A percentile compares a stretch with the other conserved stretches of the same genome.
These are phyloP conservation scores for Xiphorhynchus erythropygius DNA, from an alignment of 2,797 vertebrate genomes.

Conservation along the genomic window DNA sequence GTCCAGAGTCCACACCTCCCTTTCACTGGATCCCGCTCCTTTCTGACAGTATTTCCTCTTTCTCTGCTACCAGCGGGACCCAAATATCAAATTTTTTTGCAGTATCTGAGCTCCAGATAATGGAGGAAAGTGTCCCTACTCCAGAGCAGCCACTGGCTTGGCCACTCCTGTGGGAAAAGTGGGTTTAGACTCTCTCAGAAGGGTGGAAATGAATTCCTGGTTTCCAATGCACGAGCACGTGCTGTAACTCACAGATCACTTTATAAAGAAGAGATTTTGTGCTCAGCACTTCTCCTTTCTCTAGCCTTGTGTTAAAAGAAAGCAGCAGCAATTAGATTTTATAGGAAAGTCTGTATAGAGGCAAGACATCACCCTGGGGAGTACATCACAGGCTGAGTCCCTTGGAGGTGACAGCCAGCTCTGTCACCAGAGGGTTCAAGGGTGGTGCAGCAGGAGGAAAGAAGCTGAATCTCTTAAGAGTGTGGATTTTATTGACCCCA, in stretches of 20 bases:
- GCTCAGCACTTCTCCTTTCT: background rate
- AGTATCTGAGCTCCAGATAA: background rate
- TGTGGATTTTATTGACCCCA: background rate
- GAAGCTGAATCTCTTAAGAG: background rate
- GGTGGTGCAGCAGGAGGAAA: background rate
- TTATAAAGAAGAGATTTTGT: background rate
- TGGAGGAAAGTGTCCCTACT: background rate
- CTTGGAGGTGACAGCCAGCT: background rate
- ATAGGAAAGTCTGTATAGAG: background rate
- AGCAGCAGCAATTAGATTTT: background rate
- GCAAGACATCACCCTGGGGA: background rate
- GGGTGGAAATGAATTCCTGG: background rate
- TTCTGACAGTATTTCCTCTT: background rate
- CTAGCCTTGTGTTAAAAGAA: background rate
- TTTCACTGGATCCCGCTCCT: background rate
- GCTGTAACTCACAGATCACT: background rate
- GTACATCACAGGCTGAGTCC: background rate
- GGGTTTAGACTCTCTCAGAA: background rate
- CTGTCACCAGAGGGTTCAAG: background rate
- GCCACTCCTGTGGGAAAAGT: background rate
- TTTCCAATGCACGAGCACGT: background rate
- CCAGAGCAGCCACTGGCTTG: background rate
- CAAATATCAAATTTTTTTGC: accelerated
- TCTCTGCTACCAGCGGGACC: background rate
- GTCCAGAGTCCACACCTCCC: background rate